These are phyloP conservation scores for Pseudomyrmex concolor DNA, from an alignment of 1,140 invertebrate genomes.

Conservation along the genomic window DNA sequence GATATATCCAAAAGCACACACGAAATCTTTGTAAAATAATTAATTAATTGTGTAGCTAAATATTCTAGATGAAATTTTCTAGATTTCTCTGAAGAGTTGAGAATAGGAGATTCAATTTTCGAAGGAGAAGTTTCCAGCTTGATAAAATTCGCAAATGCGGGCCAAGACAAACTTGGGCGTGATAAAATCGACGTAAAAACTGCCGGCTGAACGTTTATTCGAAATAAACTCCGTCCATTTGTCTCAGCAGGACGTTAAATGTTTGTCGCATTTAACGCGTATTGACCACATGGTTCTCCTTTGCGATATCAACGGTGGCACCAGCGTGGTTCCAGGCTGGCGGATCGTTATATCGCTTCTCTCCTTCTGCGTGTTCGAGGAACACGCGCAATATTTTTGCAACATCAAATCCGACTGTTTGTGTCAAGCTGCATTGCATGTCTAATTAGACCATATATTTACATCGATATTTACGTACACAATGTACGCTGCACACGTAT, in stretches of 20 bases:
- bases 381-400: conserved; percentile 42
- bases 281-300: conserved; percentile 70
- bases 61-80: not conserved
- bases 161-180: conserved; percentile 30
- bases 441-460: not conserved
- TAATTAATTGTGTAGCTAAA: no score
- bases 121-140: no score
- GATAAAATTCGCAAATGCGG: not conserved
- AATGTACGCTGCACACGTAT: no score
- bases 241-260: conserved; percentile 67
- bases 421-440: not conserved
- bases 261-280: conserved; percentile 59
- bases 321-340: conserved; percentile 45
- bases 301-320: conserved; percentile 64
- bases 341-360: conserved; percentile 57
- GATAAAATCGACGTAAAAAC: conserved; percentile 64
- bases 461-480: no score
- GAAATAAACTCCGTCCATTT: conserved; percentile 68
- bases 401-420: not conserved
- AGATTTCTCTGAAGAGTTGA: not conserved
- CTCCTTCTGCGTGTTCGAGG: conserved; percentile 5
- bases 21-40: no score
- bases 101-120: no score
- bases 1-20: no score
- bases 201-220: conserved; percentile 53